Evolutionary conservation across 2,797 vertebrate genomes (phyloP).

Genomic region (Crenuchus spilurus): DNA sequence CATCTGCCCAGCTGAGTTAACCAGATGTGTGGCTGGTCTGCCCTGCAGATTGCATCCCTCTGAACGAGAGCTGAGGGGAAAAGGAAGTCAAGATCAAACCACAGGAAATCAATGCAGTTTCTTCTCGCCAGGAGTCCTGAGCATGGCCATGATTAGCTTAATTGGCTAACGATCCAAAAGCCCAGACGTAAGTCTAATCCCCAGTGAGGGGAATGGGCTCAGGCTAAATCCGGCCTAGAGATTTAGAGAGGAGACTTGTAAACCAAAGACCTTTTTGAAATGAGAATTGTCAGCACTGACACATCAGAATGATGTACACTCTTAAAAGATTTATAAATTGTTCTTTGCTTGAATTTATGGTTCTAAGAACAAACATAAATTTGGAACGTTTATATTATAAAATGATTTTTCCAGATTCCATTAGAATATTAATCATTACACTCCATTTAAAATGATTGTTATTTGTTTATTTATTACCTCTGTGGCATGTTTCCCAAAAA

Average conservation of each 20-base stretch:
- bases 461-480: too few species aligned
- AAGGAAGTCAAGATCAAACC: conserved; percentile 60
- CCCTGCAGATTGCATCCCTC: conserved; percentile 30
- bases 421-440: too few species aligned
- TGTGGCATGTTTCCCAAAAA: too few species aligned
- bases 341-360: neutral
- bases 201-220: conserved; percentile 49
- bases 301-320: neutral
- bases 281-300: conserved; percentile 40
- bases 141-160: conserved; percentile 70
- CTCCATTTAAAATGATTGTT: too few species aligned
- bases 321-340: neutral
- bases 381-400: neutral
- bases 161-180: conserved; percentile 73
- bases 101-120: conserved; percentile 68
- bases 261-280: conserved; percentile 41
- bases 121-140: conserved; percentile 64
- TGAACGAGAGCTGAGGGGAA: conserved; percentile 36
- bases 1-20: conserved; percentile 45
- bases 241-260: conserved; percentile 35
- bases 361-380: neutral
- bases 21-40: conserved; percentile 47
- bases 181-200: conserved; percentile 64
- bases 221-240: conserved; percentile 48
- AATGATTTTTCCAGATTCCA: too few species aligned